A percentile compares a stretch with the other conserved stretches of the same genome.
phyloP scores from a whole-genome alignment of 2,888 invertebrate genomes.

The Brenthis hecate region DNA sequence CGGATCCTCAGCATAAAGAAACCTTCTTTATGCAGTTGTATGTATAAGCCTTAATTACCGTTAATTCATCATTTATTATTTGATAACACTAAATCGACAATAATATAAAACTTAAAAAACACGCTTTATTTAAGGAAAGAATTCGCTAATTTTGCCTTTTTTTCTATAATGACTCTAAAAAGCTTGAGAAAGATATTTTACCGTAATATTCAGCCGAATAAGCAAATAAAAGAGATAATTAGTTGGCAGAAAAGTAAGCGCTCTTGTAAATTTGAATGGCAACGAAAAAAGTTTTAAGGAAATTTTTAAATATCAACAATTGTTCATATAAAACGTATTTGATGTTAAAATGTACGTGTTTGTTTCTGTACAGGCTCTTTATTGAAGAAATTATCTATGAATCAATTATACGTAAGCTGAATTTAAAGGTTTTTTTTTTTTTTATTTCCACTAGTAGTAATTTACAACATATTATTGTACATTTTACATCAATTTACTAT shows the following conservation, averaged over 20 bases:
- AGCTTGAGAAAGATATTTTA: slow-evolving; percentile 14
- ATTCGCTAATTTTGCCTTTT: slow-evolving; percentile 1
- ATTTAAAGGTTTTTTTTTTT: no score
- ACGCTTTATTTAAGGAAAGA: not conserved
- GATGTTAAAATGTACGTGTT: not conserved
- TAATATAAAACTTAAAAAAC: not conserved
- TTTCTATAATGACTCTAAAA: slow-evolving; percentile 5
- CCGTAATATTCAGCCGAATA: slow-evolving; percentile 14
- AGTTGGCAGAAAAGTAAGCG: slow-evolving; percentile 8
- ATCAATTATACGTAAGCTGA: no score
- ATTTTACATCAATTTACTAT: no score
- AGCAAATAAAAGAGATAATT: slow-evolving; percentile 20
- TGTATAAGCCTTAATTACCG: no score
- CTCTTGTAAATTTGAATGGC: slow-evolving; percentile 4
- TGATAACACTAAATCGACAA: no score
- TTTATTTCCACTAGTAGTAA: no score
- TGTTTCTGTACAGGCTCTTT: not conserved
- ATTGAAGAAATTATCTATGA: no score
- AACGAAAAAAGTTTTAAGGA: slow-evolving; percentile 8
- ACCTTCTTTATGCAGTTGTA: no score
- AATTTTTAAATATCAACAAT: not conserved
- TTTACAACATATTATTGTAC: no score
- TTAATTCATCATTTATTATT: no score
- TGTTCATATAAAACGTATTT: not conserved
- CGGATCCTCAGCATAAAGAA: no score